Evolutionary conservation across 2,797 vertebrate genomes (phyloP).

Genomic region (Apogon hyalosoma): DNA sequence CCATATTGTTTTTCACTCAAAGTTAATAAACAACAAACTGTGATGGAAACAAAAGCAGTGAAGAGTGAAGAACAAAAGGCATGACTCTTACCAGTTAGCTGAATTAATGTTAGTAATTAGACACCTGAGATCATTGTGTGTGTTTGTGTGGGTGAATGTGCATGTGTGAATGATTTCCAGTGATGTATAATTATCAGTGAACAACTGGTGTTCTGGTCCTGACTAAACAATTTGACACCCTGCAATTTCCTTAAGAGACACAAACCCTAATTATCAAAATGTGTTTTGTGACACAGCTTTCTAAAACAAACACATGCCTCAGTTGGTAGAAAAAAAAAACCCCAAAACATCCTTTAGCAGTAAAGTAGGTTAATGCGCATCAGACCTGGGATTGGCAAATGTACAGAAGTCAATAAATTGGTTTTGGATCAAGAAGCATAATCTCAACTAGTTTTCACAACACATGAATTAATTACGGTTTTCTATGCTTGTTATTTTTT

Average conservation of each 20-base stretch:
- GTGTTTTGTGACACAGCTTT: slow-evolving; percentile 32
- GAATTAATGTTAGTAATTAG: slow-evolving; percentile 19
- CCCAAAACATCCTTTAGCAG: slow-evolving; percentile 21
- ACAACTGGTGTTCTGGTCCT: slow-evolving; percentile 27
- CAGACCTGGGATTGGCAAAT: slow-evolving; percentile 20
- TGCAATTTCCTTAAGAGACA: slow-evolving; percentile 64
- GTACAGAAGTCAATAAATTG: slow-evolving; percentile 35
- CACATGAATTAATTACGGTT: slow-evolving; percentile 16
- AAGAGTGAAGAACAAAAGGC: neutral
- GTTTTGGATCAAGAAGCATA: slow-evolving; percentile 23
- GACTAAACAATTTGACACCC: slow-evolving; percentile 48
- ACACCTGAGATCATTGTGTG: slow-evolving; percentile 15
- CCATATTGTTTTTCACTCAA: slow-evolving; percentile 11
- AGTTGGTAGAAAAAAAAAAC: slow-evolving; percentile 17
- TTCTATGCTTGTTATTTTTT: slow-evolving; percentile 17
- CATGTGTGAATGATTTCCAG: slow-evolving; percentile 16
- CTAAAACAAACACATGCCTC: slow-evolving; percentile 42
- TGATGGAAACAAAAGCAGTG: neutral
- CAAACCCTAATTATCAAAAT: slow-evolving; percentile 57
- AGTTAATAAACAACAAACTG: neutral
- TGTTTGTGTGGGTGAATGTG: neutral
- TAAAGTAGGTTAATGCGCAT: slow-evolving; percentile 33
- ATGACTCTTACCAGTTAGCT: neutral
- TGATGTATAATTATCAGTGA: slow-evolving; percentile 46
- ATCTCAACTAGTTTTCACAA: slow-evolving; percentile 20